Evolutionary conservation across 2,888 invertebrate genomes (phyloP).

Genomic region (Gandaritis pyraliata): DNA sequence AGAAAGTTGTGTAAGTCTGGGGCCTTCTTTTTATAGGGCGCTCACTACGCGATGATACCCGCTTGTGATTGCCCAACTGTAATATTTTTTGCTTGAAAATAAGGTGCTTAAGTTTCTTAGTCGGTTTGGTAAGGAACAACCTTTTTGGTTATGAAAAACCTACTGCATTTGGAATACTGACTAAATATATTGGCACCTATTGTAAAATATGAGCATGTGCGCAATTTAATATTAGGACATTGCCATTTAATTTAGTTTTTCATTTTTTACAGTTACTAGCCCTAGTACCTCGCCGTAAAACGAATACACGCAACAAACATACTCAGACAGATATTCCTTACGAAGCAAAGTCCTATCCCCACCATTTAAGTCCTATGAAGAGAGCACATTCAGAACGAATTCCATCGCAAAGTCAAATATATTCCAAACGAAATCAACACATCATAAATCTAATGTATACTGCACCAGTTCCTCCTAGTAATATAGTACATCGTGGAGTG

Average conservation of each 20-base stretch:
- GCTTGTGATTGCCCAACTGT: background rate
- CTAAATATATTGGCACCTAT: no score
- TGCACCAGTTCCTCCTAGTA: background rate
- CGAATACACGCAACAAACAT: conserved; percentile 22
- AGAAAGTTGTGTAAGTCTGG: conserved; percentile 26
- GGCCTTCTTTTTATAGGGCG: background rate
- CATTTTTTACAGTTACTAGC: conserved; percentile 16
- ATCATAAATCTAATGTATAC: conserved; percentile 14
- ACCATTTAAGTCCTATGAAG: conserved; percentile 8
- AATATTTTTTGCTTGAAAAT: no score
- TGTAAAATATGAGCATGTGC: no score
- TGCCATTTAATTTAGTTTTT: no score
- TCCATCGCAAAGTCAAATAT: conserved; percentile 3
- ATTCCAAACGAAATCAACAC: background rate
- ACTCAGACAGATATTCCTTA: conserved; percentile 25
- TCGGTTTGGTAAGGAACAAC: no score
- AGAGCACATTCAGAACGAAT: conserved; percentile 6
- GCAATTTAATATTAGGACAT: no score
- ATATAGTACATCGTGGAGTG: background rate
- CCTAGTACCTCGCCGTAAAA: conserved; percentile 15
- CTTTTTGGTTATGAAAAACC: no score
- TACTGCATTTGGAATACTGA: no score
- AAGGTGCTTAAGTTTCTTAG: no score
- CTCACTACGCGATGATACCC: background rate
- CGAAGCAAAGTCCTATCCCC: background rate